Conservation (phyloP, 2,797 vertebrate genomes). For the Galaxias olidus region DNA sequence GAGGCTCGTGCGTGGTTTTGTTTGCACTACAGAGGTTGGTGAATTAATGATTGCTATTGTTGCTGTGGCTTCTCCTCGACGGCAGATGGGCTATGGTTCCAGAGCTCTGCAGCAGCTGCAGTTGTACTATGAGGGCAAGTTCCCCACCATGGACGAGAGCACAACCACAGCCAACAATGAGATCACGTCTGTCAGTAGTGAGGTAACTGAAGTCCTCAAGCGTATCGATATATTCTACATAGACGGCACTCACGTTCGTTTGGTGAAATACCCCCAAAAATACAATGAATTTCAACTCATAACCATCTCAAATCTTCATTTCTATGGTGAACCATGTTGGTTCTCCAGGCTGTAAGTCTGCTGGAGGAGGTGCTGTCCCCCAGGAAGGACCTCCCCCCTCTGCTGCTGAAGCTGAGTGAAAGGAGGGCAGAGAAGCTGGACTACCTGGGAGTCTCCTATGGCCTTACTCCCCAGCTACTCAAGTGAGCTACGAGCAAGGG, state of each 20-base stretch:
- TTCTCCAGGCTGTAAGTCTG: conserved; percentile 85
- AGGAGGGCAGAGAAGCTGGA: conserved; percentile 89
- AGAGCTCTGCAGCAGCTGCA: conserved; percentile 88
- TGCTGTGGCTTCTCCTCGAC: conserved; percentile 2
- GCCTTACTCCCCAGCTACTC: conserved; percentile 88
- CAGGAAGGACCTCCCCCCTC: conserved; percentile 89
- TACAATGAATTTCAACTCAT: not conserved
- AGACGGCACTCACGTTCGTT: too few species aligned
- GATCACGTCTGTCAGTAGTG: not conserved
- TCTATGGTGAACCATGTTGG: not conserved
- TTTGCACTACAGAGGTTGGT: not conserved
- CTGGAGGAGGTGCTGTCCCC: conserved; percentile 91
- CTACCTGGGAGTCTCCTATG: conserved; percentile 95
- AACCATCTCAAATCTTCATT: not conserved
- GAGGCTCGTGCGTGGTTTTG: not conserved
- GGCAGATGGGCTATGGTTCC: conserved; percentile 96
- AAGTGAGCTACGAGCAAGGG: conserved; percentile 75
- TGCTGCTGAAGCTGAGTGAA: conserved; percentile 93
- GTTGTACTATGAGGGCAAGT: conserved; percentile 95
- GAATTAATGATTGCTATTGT: not conserved
- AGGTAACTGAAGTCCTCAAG: too few species aligned
- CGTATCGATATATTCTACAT: too few species aligned
- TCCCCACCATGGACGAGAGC: conserved; percentile 88
- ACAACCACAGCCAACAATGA: conserved; percentile 45
- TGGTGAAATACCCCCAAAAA: too few species aligned